phyloP scores from a whole-genome alignment of 2,888 invertebrate species.

The Calameuta pallipes region DNA sequence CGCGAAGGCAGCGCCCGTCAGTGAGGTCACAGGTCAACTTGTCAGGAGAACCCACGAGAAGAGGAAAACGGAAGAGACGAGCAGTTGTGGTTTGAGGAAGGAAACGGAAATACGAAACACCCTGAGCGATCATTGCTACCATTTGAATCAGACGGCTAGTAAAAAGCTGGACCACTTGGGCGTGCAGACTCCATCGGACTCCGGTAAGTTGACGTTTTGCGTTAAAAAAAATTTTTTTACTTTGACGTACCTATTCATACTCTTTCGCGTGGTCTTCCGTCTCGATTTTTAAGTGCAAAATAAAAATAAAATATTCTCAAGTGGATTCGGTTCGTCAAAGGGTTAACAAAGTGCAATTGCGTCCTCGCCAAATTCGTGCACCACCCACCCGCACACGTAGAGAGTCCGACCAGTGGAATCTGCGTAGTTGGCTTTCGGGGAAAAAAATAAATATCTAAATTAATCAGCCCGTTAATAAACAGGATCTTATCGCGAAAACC shows the following conservation, averaged over 20 bases:
- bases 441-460: not conserved
- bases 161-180: constrained; percentile 76
- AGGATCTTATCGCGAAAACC: not conserved
- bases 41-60: constrained; percentile 34
- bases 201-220: constrained; percentile 73
- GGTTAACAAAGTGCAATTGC: not conserved
- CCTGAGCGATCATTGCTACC: constrained; percentile 77
- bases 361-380: not conserved
- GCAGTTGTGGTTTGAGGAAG: constrained; percentile 26
- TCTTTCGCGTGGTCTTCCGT: not conserved
- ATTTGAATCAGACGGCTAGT: constrained; percentile 68
- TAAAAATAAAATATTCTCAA: not conserved
- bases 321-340: not conserved
- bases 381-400: not conserved
- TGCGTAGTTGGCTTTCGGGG: not conserved
- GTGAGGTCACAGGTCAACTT: constrained; percentile 57
- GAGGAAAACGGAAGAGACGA: constrained; percentile 25
- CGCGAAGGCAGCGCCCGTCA: constrained; percentile 48
- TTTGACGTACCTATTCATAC: not conserved
- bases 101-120: constrained; percentile 50
- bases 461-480: not conserved
- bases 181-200: constrained; percentile 90
- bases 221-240: not conserved
- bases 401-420: not conserved
- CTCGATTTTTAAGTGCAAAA: not conserved